These are phyloP conservation scores for Gerosis bhagava DNA, from an alignment of 2,888 invertebrate species.

Conservation along the genomic window DNA sequence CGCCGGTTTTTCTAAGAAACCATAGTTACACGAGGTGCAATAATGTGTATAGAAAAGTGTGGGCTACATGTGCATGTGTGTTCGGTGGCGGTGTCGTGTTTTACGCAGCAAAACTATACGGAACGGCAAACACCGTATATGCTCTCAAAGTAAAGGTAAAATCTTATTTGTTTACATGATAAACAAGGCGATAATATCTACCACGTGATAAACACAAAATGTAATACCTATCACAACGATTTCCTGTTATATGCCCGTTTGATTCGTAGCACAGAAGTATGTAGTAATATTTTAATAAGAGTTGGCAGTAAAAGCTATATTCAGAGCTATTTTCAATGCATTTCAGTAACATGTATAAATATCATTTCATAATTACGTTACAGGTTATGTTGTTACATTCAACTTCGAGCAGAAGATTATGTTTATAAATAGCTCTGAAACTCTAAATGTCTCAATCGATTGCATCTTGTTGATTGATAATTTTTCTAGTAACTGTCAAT, in stretches of 20 bases:
- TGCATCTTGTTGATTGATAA: neutral
- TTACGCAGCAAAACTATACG: constrained; percentile 62
- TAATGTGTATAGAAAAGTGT: constrained; percentile 52
- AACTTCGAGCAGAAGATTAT: neutral
- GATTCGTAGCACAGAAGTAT: neutral
- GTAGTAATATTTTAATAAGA: neutral
- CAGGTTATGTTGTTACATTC: neutral
- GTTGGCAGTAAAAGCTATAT: constrained; percentile 3
- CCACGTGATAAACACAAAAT: neutral
- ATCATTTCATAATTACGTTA: neutral
- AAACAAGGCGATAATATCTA: too few relatives aligned
- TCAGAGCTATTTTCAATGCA: constrained; percentile 11
- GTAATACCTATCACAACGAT: neutral
- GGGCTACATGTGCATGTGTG: constrained; percentile 68
- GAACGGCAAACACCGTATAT: constrained; percentile 61
- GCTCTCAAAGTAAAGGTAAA: constrained; percentile 77
- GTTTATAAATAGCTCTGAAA: constrained; percentile 18
- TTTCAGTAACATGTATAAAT: constrained; percentile 5
- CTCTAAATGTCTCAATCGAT: neutral
- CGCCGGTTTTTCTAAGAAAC: constrained; percentile 56
- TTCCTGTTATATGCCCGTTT: neutral
- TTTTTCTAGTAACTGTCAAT: neutral
- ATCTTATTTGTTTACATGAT: constrained; percentile 26
- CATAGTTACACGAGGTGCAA: constrained; percentile 54
- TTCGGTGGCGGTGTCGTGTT: constrained; percentile 64